Conservation (phyloP, 1,140 invertebrate genomes). For the Drosophila guanche region DNA sequence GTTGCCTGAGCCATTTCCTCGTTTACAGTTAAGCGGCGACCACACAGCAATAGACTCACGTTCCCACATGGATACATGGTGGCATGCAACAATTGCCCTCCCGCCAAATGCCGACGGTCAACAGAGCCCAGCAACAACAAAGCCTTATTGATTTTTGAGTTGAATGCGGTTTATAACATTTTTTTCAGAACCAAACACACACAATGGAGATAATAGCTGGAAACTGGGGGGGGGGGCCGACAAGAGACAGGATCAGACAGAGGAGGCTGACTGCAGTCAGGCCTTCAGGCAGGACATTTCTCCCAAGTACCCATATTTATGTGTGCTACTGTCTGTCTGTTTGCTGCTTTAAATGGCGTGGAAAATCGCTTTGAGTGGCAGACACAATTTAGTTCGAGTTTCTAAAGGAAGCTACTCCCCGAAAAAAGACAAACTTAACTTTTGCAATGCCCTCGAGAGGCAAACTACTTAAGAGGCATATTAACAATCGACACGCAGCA, state of each 20-base stretch:
- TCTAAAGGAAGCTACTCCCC: background rate
- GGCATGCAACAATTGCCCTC: conserved; percentile 48
- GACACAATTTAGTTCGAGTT: conserved; percentile 33
- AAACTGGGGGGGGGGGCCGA: background rate
- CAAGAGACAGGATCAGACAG: conserved; percentile 38
- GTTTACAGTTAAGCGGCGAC: conserved; percentile 41
- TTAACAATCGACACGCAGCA: conserved; percentile 48
- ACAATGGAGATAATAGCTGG: conserved; percentile 13
- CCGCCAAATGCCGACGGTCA: conserved; percentile 41
- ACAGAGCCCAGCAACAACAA: conserved; percentile 44
- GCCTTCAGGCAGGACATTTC: conserved; percentile 35
- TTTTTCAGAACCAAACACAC: conserved; percentile 41
- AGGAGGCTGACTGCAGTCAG: conserved; percentile 26
- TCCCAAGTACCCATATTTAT: conserved; percentile 23
- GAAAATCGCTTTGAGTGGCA: conserved; percentile 46
- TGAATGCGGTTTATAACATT: conserved; percentile 33
- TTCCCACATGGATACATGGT: conserved; percentile 1
- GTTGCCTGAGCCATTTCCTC: conserved; percentile 42
- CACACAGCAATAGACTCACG: conserved; percentile 1
- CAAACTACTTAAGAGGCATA: conserved; percentile 41
- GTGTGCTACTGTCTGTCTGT: conserved; percentile 4
- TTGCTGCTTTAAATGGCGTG: conserved; percentile 50
- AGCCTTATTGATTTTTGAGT: conserved; percentile 61
- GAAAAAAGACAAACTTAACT: conserved; percentile 20
- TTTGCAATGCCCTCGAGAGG: conserved; percentile 12